Base-by-base conservation (phyloP, 2,888 invertebrate genomes). In the Papilio elwesi region DNA sequence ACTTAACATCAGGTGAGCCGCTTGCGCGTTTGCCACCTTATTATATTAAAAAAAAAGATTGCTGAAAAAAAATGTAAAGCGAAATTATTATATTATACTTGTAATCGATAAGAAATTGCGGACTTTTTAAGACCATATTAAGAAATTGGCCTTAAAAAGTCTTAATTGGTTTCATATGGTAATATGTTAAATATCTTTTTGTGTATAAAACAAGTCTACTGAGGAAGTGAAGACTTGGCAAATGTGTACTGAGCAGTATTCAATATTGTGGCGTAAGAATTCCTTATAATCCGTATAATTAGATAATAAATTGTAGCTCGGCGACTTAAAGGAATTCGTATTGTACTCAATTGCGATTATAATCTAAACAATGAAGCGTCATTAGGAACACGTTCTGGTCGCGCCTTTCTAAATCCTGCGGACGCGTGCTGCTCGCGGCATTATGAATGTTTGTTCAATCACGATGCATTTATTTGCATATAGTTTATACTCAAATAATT, bases 281-380 rank as follows among this genome's bases (percentile, higher is more conserved):
- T 74, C 59, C 64, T 68, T 43, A 43, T 43, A 43, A 43, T 9
- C 64, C 66, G 59, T 71, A 67, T 75, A 74, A 75, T 75, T 70
- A 67, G 49, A 38, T 51, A 59, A 59, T 66, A 69, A 69, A 73
- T 66, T 49, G 64, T 51, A 68, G 49, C 68, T 62, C 15, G n/a
- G 67, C 15, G 49, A 47, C 43, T 52, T 48, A 12, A 65, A 66
- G 69, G 73, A 66, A 73, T 73, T 70, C 52, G 69, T 63, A 73
- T 73, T 73, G 73, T 73, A 52, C 64, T 59, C 69, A 65, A 66
- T 62, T 62, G 57, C 52, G 73, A 73, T 73, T 66, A 52, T 43
- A 66, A 73, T 73, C 73, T 73, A 59, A 73, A 73, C 73, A 73
- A 73, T 70, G 69, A 70, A 70, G 73, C 59, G 69, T 73, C 69